phyloP scores from a whole-genome alignment of 2,797 vertebrate species.

The Phoebastria nigripes region DNA sequence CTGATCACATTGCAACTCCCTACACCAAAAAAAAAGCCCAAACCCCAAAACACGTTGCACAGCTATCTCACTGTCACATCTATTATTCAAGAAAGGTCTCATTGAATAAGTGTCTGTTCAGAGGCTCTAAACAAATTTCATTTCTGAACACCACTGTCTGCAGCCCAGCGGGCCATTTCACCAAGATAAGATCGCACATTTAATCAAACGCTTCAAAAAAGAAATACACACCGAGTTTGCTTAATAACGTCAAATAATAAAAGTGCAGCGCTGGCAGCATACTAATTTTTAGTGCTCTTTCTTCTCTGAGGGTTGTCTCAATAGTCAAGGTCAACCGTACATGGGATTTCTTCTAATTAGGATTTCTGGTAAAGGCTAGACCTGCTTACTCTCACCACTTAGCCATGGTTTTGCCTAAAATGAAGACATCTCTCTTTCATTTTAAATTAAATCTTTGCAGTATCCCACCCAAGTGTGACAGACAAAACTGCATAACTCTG shows the following conservation, averaged over 20 bases:
- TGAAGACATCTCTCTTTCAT: constrained; percentile 39
- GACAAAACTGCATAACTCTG: background rate
- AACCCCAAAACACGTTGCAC: background rate
- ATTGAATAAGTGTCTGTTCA: constrained; percentile 73
- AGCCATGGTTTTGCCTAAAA: constrained; percentile 30
- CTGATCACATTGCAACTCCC: background rate
- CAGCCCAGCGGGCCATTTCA: constrained; percentile 69
- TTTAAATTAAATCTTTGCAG: constrained; percentile 47
- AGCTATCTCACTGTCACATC: constrained; percentile 63
- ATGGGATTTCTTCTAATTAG: constrained; percentile 69
- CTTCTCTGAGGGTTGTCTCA: constrained; percentile 63
- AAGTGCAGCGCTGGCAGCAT: constrained; percentile 62
- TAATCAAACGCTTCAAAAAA: constrained; percentile 73
- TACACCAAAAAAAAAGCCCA: background rate
- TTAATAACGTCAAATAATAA: constrained; percentile 72
- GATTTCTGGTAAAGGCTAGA: constrained; percentile 51
- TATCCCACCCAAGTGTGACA: constrained; percentile 38
- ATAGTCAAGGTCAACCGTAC: constrained; percentile 63
- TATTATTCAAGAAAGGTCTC: constrained; percentile 74
- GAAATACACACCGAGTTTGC: constrained; percentile 68
- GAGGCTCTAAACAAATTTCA: constrained; percentile 76
- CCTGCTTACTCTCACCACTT: constrained; percentile 45
- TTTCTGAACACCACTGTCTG: constrained; percentile 71
- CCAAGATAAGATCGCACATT: constrained; percentile 73
- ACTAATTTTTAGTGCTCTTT: constrained; percentile 68